Percentiles rank a stretch among this genome's conserved stretches.
phyloP scores from a whole-genome alignment of 2,797 vertebrate species.

The Ptychadena robeensis region DNA sequence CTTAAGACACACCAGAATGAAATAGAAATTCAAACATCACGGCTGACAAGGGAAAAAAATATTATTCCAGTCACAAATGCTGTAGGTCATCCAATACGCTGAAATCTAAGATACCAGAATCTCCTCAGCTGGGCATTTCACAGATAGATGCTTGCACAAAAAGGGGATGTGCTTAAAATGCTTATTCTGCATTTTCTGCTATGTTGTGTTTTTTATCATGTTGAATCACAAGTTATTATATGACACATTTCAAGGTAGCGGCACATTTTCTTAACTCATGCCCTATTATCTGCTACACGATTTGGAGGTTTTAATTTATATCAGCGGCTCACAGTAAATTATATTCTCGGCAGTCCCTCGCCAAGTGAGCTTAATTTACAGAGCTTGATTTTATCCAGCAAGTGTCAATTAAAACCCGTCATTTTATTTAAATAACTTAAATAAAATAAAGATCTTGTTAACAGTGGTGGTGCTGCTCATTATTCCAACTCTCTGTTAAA shows the following conservation, averaged over 20 bases:
- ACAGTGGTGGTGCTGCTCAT: not conserved
- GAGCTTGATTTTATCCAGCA: not conserved
- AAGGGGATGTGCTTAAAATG: constrained; percentile 29
- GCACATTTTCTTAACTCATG: constrained; percentile 28
- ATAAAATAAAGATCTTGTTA: constrained; percentile 2
- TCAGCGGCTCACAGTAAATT: constrained; percentile 6
- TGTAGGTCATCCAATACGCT: constrained; percentile 35
- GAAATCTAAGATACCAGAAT: constrained; percentile 53
- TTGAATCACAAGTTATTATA: constrained; percentile 51
- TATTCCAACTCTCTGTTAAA: not conserved
- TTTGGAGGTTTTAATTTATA: constrained; percentile 37
- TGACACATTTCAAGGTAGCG: constrained; percentile 44
- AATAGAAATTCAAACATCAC: constrained; percentile 46
- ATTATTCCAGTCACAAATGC: constrained; percentile 43
- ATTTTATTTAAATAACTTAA: not conserved
- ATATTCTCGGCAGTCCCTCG: not conserved
- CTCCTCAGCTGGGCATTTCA: constrained; percentile 37
- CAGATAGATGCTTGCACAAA: constrained; percentile 44
- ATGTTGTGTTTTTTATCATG: constrained; percentile 51
- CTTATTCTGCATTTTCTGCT: constrained; percentile 46
- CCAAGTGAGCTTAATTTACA: not conserved
- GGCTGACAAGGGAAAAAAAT: constrained; percentile 39
- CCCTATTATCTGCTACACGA: constrained; percentile 32
- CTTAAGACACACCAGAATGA: constrained; percentile 34
- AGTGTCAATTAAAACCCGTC: not conserved